Percentiles rank a stretch among this genome's conserved stretches.
Evolutionary conservation across 2,113 vertebrate species (phyloP).

Genomic region (Chamaea fasciata): DNA sequence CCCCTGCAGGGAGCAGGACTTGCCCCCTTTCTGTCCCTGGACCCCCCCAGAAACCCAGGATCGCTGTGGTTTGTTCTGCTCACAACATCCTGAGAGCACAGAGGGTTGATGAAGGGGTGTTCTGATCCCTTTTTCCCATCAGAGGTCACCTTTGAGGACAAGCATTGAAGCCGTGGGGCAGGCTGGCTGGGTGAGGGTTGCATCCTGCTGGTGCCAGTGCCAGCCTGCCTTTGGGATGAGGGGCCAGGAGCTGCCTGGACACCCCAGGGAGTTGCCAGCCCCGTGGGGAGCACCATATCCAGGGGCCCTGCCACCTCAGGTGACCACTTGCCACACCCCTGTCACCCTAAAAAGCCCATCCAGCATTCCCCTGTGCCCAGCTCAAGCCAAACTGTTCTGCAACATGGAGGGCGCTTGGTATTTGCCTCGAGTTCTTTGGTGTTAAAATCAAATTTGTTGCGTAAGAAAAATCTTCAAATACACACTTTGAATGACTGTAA

Average conservation of each 20-base stretch:
- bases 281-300: rapidly evolving
- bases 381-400: rapidly evolving
- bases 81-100: not conserved
- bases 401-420: not conserved
- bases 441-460: not conserved
- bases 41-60: rapidly evolving
- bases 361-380: rapidly evolving
- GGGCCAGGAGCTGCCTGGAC: not conserved
- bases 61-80: not conserved
- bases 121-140: rapidly evolving
- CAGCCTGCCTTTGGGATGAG: rapidly evolving
- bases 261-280: not conserved
- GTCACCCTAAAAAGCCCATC: not conserved
- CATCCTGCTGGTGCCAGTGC: not conserved
- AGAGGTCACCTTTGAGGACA: not conserved
- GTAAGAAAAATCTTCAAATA: slow-evolving; percentile 8
- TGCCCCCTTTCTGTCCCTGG: not conserved
- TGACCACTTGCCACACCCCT: not conserved
- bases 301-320: not conserved
- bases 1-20: not conserved
- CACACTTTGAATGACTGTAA: slow-evolving; percentile 17
- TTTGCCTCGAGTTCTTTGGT: not conserved
- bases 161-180: rapidly evolving
- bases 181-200: not conserved
- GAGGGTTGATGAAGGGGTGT: not conserved